Conservation (phyloP, 2,113 vertebrate species). For the Ptilorrhoa leucosticta region DNA sequence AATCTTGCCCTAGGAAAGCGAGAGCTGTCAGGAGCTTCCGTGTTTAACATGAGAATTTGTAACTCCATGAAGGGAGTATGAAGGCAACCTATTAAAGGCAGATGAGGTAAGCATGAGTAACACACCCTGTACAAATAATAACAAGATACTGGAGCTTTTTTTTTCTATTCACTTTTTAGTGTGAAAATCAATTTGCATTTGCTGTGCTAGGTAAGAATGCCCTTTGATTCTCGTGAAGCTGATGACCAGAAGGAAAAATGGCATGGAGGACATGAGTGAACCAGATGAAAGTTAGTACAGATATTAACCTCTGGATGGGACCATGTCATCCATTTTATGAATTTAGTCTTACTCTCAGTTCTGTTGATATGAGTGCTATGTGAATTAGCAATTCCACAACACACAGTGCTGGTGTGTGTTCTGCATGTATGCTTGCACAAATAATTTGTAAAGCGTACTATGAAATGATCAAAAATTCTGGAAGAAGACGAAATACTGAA, state of each 20-base stretch:
- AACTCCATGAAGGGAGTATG: constrained; percentile 1
- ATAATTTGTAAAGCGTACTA: not conserved
- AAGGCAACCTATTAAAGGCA: constrained; percentile 47
- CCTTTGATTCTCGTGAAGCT: not conserved
- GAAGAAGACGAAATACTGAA: not conserved
- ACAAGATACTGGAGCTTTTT: not conserved
- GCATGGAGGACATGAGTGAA: not conserved
- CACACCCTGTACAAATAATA: not conserved
- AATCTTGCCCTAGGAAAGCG: constrained; percentile 67
- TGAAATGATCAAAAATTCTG: not conserved
- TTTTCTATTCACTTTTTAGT: not conserved
- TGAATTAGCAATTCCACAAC: not conserved
- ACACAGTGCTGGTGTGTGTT: not conserved
- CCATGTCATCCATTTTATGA: not conserved
- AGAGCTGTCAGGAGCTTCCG: constrained; percentile 55
- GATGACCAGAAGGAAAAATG: not conserved
- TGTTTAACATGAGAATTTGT: constrained; percentile 57
- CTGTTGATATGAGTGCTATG: not conserved
- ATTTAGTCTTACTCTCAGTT: not conserved
- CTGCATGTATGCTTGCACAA: not conserved
- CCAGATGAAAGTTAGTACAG: not conserved
- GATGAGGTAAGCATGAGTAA: not conserved
- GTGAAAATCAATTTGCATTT: not conserved
- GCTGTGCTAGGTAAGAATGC: not conserved
- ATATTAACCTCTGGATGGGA: not conserved